phyloP scores from a whole-genome alignment of 2,113 vertebrate genomes.

The Sinocyclocheilus rhinocerous region DNA sequence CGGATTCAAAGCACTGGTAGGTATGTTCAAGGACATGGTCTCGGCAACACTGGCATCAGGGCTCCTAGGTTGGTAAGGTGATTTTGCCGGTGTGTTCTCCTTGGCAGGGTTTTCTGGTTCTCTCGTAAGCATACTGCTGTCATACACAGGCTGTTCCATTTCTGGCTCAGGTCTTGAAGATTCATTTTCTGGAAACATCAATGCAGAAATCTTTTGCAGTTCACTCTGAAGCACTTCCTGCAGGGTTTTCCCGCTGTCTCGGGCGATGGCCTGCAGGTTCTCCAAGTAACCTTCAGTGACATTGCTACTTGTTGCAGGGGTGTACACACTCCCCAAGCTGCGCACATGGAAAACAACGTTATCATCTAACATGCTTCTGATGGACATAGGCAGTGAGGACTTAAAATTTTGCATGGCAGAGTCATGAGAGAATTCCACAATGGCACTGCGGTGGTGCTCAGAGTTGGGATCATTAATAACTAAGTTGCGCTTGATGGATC shows the following conservation, averaged over 20 bases:
- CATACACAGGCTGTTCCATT: neutral
- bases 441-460: neutral
- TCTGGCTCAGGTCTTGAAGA: neutral
- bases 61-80: neutral
- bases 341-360: neutral
- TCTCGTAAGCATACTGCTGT: neutral
- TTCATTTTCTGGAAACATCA: neutral
- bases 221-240: neutral
- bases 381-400: neutral
- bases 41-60: neutral
- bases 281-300: neutral
- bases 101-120: neutral
- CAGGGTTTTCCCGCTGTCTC: neutral
- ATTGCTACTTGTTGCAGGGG: neutral
- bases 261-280: neutral
- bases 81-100: neutral
- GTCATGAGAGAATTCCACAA: neutral
- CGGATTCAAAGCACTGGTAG: neutral
- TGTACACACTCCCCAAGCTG: neutral
- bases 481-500: too few relatives aligned
- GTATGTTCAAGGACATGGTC: neutral
- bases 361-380: neutral
- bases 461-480: neutral
- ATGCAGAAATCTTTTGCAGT: neutral
- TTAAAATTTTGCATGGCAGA: neutral